Evolutionary conservation across 1,140 invertebrate genomes (phyloP), one percentile per base, ranked within the genome.

Genomic region (Cepaea nemoralis): DNA sequence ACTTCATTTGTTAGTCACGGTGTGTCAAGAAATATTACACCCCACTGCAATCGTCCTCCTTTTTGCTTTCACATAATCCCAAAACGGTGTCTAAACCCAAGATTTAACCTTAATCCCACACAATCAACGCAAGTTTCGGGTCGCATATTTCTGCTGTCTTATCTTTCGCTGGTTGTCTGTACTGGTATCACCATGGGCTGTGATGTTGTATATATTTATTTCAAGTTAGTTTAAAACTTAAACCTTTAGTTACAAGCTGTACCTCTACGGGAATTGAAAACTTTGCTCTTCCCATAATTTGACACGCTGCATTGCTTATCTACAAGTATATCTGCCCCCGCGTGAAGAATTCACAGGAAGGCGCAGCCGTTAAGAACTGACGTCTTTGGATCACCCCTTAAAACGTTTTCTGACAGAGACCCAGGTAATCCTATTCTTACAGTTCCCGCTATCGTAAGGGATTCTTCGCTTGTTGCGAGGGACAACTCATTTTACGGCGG

Each of bases 141-240:
- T 50, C 74, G 12, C 63, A 96, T 96, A 81, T 35, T 40, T 76
- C n/a, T 24, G 16, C 48, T 40, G 10, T 76, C 35, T 76, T 48
- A 76, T 71, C 31, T 40, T 71, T 19, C 22, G 1, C 40, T n/a
- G 10, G 37, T 55, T 55, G 50, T 55, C 6, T 45, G n/a, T 55
- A 24, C 50, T 55, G 50, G 50, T 55, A 55, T 55, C 8, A 55
- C 22, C 22, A 14, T 22, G 50, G 1, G 16, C 16, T 8, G 5
- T 55, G 3, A 55, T 55, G 50, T 55, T 55, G 1, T 55, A 55
- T 55, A 19, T 55, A 55, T 24, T 55, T 55, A 19, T n/a, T n/a
- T n/a, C 19, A 55, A 55, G 8, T 55, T 19, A 22, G 3, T 24
- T 22, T 55, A 22, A 55, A 55, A 8, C 19, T 8, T 14, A 10